A percentile compares a stretch with the other conserved stretches of the same genome.
These are phyloP conservation scores for Pristionchus arcanus DNA, from an alignment of 2,888 invertebrate genomes.

Conservation along the genomic window DNA sequence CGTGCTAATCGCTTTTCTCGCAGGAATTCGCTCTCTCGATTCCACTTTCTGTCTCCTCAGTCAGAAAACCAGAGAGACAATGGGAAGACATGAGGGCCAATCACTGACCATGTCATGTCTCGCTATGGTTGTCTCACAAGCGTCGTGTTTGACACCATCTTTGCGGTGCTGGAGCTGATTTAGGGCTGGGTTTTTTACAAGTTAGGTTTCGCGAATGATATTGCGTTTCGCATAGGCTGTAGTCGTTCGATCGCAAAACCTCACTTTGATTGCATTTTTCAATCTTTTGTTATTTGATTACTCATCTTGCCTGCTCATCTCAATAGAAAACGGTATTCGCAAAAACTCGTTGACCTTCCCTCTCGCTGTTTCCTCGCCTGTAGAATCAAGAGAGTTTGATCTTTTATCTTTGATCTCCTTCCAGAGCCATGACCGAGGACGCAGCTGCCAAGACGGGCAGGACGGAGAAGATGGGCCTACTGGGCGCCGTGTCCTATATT, in stretches of 20 bases:
- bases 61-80: not conserved
- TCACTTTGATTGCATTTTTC: not conserved
- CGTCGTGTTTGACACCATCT: constrained; percentile 32
- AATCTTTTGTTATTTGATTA: not conserved
- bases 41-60: not conserved
- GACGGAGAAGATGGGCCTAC: constrained; percentile 70
- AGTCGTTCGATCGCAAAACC: no score
- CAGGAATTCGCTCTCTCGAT: not conserved
- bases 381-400: not conserved
- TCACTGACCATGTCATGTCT: constrained; percentile 4
- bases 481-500: constrained; percentile 73
- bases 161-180: not conserved
- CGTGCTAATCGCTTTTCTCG: not conserved
- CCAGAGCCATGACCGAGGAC: constrained; percentile 29
- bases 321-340: no score
- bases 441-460: constrained; percentile 31
- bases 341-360: no score
- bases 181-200: not conserved
- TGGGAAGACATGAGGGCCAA: not conserved
- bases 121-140: not conserved
- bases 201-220: no score
- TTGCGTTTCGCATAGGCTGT: not conserved
- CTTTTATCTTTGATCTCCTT: not conserved
- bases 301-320: no score
- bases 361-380: not conserved